Evolutionary conservation across 2,797 vertebrate genomes (phyloP).

Genomic region (Trachops cirrhosus): DNA sequence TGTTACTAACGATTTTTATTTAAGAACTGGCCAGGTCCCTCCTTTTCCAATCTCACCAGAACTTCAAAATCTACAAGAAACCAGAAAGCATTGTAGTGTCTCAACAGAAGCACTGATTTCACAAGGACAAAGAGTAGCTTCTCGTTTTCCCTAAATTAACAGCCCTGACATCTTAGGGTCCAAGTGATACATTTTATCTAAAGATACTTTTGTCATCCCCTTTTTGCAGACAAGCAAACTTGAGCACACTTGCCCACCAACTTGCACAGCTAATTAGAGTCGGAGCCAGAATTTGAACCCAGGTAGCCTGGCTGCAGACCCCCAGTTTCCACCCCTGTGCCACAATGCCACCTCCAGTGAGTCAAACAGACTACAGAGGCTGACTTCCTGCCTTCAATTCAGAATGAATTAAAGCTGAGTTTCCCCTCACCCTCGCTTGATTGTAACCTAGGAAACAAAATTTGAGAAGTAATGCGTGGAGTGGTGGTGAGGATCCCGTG

Average conservation of each 20-base stretch:
- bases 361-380: neutral
- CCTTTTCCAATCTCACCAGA: neutral
- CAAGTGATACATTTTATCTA: no score
- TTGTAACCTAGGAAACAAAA: neutral
- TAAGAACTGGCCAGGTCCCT: neutral
- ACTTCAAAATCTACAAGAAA: neutral
- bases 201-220: neutral
- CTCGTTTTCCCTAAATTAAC: neutral
- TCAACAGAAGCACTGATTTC: neutral
- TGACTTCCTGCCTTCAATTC: neutral
- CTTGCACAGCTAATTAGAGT: neutral
- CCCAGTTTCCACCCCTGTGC: neutral
- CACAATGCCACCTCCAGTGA: neutral
- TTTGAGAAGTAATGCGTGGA: neutral
- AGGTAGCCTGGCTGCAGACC: neutral
- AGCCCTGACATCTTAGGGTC: neutral
- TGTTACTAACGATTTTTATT: neutral
- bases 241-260: neutral
- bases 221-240: neutral
- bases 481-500: neutral
- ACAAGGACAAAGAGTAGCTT: neutral
- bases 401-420: neutral
- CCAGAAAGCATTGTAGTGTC: neutral
- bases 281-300: neutral
- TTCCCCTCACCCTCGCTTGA: neutral